Base-by-base conservation (phyloP, 2,797 vertebrate species). In the Columba guinea region DNA sequence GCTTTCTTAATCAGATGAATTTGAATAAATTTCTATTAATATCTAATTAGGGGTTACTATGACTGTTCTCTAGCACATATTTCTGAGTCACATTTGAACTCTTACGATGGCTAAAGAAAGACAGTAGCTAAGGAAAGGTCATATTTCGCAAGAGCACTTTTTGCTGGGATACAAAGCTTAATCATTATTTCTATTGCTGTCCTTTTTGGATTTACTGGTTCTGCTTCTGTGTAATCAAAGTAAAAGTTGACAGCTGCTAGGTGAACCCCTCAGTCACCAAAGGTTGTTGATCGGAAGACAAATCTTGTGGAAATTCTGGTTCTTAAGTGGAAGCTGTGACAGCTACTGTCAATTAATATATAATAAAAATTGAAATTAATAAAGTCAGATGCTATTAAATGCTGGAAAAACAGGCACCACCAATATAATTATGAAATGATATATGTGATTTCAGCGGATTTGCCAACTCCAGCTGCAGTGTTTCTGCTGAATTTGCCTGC, bases 361-460 rank as follows among this genome's bases (percentile, higher is more conserved):
- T 86, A 85, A 84, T 78, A 91, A 86, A 96, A 96, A 87, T 69
- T n/a, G 51, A 85, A 92, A 94, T 96, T 93, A 88, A 28, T 95
- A 91, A 87, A 51, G 59, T 96, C 83, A 73, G 74, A 59, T 93
- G 64, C 78, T 79, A 70, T 51, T 91, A 90, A 95, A 95, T 89
- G n/a, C 69, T 86, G 46, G 83, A 81, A 95, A 93, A 96, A 74
- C 53, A 87, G 71, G 51, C 60, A 86, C 71, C 52, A 79, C 68
- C 21, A 41, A 34, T 95, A 80, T 87, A 53, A 93, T 64, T 93
- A 75, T 90, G 71, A 95, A 93, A 80, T 41, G 10, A 59, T 84
- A 28, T 39, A 65, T 91, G 35, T 95, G 85, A 87, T 95, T 95
- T 90, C 62, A 84, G 35, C 16, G 15, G 10, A 67, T 88, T 91